Base-by-base conservation (phyloP, 2,888 invertebrate genomes). In the Nasonia oneida region DNA sequence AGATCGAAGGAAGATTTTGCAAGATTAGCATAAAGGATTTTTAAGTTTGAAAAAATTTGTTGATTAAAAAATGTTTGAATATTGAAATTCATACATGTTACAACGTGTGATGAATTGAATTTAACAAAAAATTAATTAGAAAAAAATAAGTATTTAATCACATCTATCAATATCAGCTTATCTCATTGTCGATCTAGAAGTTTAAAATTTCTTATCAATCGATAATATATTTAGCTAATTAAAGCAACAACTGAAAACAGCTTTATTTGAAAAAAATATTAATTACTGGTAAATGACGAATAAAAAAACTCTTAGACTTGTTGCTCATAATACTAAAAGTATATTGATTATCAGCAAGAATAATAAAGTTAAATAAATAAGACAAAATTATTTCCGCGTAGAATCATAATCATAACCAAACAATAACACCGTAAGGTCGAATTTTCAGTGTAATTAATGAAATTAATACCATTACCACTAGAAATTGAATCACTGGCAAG, bases 401-500 rank as follows among this genome's bases (percentile, higher is more conserved):
- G 10, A 47, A 12, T 12, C 12, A 12, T 47, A 47, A 2, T 47
- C 12, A 12, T 47, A 47, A 3, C 42, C 47, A 15, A 67, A 29
- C 29, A 29, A 5, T 4, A 2, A 23, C 5, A 61, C 10, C 23
- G 23, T 33, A 70, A 29, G 33, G 33, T 15, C 33, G 18, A 5
- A 1, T 12, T 33, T 5, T 6, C n/a, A 3, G 15, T 33, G 33
- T 70, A 70, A 71, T 18, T 71, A 37, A 73, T 23, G 23, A 23
- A 42, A 42, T 12, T 23, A 73, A 18, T 1, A 0, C 47, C 47
- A 42, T 42, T 64, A 15, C 8, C 15, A 57, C 39, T 23, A 37
- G 64, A 29, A 15, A 73, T 73, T 47, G 47, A 39, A 75, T 50
- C 15, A 23, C 79, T 70, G 86, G 29, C 15, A 80, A 77, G 86